Evolutionary conservation across 2,797 vertebrate species (phyloP), one percentile per base, ranked within the genome.

Genomic region (Enteromius viviparus): DNA sequence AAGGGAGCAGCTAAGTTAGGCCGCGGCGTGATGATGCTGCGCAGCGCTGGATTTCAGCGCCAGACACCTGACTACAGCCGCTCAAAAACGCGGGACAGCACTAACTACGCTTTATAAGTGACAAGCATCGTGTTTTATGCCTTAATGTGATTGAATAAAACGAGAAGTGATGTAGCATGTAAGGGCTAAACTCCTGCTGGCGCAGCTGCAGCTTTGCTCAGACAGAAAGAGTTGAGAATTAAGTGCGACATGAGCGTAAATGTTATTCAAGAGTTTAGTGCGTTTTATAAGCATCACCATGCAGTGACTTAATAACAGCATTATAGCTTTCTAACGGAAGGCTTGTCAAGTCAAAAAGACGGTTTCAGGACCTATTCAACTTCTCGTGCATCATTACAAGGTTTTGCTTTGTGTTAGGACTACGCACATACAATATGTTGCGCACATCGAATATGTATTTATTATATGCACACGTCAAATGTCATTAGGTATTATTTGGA

Each of bases 1-100:
- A 82, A 76, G 55, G 51, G 76, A 42, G 69, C 76, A 87, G 68
- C 78, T 78, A 49, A 49, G 15, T 9, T 82, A 88, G 87, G 87
- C 87, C 87, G 78, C 87, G 66, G 78, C 17, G 47, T 40, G 76
- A 65, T 64, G 82, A 40, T 45, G 86, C 68, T 60, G 66, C 75
- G 78, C 58, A 62, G 34, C 47, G 78, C n/a, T 40, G 47, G 26
- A 19, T 66, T 71, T 58, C 71, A 45, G 71, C n/a, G 4, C 21
- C 19, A 76, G 37, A 12, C 65, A 37, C 65, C 26, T 23, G 74
- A 34, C 53, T 70, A 21, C 19, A 40, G 3, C 40, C 15, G 37
- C 51, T 14, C 14, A 58, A 60, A 69, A 58, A n/a, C 32, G 21
- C 29, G 11, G 49, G 14, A 53, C 32, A 40, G 21, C 29, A 0